Conservation (phyloP, 1,140 invertebrate genomes). For the Magallana ariakensis region DNA sequence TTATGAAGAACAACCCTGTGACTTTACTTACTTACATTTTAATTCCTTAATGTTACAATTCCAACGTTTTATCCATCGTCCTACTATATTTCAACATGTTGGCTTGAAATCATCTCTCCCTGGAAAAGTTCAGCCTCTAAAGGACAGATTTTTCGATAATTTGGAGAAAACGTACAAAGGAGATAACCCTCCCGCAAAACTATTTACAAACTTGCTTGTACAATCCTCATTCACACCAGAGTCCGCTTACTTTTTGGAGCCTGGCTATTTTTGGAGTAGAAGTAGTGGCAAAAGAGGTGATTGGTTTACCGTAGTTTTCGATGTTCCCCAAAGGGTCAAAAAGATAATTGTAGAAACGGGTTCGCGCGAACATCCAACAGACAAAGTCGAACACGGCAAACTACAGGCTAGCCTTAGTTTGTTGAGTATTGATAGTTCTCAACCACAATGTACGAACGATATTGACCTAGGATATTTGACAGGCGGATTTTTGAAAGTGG, state of each 20-base stretch:
- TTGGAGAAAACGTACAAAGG: conserved; percentile 50
- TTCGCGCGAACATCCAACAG: conserved; percentile 58
- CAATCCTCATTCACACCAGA: conserved; percentile 46
- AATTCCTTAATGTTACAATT: conserved; percentile 66
- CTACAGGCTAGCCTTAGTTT: conserved; percentile 61
- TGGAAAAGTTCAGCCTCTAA: conserved; percentile 96
- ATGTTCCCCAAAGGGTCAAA: conserved; percentile 59
- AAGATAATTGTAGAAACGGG: conserved; percentile 65
- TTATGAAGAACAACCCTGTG: conserved; percentile 76
- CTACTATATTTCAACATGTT: conserved; percentile 76
- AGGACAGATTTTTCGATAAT: conserved; percentile 81
- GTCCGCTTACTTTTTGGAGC: conserved; percentile 55
- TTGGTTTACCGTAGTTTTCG: conserved; percentile 63
- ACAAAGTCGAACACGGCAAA: conserved; percentile 61
- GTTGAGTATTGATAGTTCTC: conserved; percentile 34
- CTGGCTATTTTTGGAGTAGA: conserved; percentile 69
- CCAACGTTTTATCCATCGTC: conserved; percentile 56
- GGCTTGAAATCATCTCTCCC: conserved; percentile 80
- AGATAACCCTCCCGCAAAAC: conserved; percentile 59
- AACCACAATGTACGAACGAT: conserved; percentile 62
- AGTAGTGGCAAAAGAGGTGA: conserved; percentile 54
- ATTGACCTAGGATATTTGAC: conserved; percentile 61
- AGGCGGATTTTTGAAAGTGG: conserved; percentile 59
- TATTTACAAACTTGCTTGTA: conserved; percentile 52
- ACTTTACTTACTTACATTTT: conserved; percentile 74